phyloP scores from a whole-genome alignment of 1,140 invertebrate species.

The Brachionus rotundiformis region DNA sequence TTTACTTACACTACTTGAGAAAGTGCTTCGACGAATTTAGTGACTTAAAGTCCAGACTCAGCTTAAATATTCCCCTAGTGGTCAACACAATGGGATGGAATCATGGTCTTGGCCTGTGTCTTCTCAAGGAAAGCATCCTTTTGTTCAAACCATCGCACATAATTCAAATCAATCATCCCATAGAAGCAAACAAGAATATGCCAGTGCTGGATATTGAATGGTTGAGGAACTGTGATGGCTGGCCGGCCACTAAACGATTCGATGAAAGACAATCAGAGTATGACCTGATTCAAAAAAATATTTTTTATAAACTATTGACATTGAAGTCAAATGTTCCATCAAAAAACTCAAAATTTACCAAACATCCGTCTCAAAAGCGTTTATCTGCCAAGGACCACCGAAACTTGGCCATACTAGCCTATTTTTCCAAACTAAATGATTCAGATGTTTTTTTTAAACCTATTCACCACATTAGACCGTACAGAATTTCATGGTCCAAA shows the following conservation, averaged over 20 bases:
- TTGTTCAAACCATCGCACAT: conserved; percentile 44
- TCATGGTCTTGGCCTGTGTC: conserved; percentile 36
- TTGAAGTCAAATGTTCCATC: conserved; percentile 37
- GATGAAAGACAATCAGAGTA: background rate
- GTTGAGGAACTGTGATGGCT: conserved; percentile 15
- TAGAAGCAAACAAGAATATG: conserved; percentile 50
- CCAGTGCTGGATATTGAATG: background rate
- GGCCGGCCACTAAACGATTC: conserved; percentile 15
- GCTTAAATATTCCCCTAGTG: background rate
- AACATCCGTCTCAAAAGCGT: background rate
- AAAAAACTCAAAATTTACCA: background rate
- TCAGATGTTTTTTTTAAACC: conserved; percentile 52
- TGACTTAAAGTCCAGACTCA: background rate
- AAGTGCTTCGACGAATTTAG: background rate
- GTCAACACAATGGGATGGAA: conserved; percentile 52
- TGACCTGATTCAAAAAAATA: background rate
- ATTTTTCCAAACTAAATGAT: conserved; percentile 54
- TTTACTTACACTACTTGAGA: conserved; percentile 33
- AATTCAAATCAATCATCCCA: conserved; percentile 48
- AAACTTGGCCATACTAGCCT: conserved; percentile 55
- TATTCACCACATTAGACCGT: conserved; percentile 54
- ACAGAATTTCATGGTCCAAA: conserved; percentile 57
- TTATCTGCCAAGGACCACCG: conserved; percentile 54
- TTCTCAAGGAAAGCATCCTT: conserved; percentile 27
- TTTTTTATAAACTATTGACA: conserved; percentile 1